phyloP scores from a whole-genome alignment of 2,888 invertebrate species.

The Barypeithes pellucidus region DNA sequence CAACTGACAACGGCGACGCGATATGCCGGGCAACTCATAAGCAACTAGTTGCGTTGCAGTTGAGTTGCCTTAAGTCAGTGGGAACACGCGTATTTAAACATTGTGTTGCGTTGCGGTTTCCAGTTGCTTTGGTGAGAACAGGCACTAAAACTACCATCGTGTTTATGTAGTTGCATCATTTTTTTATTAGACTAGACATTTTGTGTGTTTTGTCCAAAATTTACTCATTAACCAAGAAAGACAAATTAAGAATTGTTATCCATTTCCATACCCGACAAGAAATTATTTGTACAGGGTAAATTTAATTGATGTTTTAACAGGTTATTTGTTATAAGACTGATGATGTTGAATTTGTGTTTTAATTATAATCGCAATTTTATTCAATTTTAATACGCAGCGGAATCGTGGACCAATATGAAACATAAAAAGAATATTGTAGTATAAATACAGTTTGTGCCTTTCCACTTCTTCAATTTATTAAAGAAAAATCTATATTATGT shows the following conservation, averaged over 20 bases:
- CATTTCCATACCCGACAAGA: neutral
- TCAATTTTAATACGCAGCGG: slow-evolving; percentile 39
- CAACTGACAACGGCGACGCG: too few species aligned
- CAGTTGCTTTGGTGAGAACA: too few species aligned
- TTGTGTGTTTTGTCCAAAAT: slow-evolving; percentile 1
- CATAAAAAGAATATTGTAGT: slow-evolving; percentile 25
- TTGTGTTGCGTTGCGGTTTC: too few species aligned
- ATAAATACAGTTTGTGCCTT: slow-evolving; percentile 48
- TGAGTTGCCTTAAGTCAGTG: too few species aligned
- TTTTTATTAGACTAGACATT: neutral
- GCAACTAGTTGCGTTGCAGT: too few species aligned
- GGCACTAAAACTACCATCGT: too few species aligned
- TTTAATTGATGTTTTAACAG: slow-evolving; percentile 29
- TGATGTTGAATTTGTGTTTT: slow-evolving; percentile 56
- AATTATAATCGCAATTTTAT: slow-evolving; percentile 50
- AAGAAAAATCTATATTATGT: slow-evolving; percentile 42
- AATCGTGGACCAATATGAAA: slow-evolving; percentile 51
- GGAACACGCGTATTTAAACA: too few species aligned
- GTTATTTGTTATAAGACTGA: slow-evolving; percentile 60
- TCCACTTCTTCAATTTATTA: slow-evolving; percentile 45
- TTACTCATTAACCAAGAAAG: neutral
- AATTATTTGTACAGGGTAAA: slow-evolving; percentile 19
- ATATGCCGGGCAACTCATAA: too few species aligned
- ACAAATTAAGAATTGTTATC: slow-evolving; percentile 2
- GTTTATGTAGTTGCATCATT: neutral